Base-by-base conservation (phyloP, 2,888 invertebrate species). In the Ochlodes sylvanus region DNA sequence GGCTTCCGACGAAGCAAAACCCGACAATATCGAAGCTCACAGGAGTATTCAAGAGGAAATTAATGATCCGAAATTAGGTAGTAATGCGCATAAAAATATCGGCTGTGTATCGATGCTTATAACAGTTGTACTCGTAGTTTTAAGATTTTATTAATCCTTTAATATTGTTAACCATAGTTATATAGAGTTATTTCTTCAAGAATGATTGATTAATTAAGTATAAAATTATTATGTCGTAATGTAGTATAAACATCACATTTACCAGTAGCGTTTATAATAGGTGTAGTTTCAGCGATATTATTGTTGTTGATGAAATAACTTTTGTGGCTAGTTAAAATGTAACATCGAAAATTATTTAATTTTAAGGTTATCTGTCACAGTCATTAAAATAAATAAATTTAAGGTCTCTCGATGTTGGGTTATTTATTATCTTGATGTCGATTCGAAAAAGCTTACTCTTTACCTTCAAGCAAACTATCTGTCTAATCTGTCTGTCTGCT, bases 1-100 rank as follows among this genome's bases (percentile, higher is more conserved):
- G 92, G 88, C 92, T 0, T 87, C 92, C 0, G 92, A 92, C 77
- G 89, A 92, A 75, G 92, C 87, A 0, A 83, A 84, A 63, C 87
- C 92, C n/a, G 90, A 90, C 15, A 85, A 83, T 72, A 78, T 85
- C 1, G 88, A 86, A 73, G 79, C 89, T 6, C 86, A 88, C 34
- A 80, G 86, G 75, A 88, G 86, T 71, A 74, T 88, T 63, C 84
- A 87, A 69, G 87, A 85, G 2, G 60, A 72, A 17, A 21, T 70
- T 0, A 71, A 77, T 61, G 71, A 77, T 41, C 47, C 73, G 17
- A 42, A 69, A 15, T 72, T 79, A 19, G 54, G 68, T 1, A 86
- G 79, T 63, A 77, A 68, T 63, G 85, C 83, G 38, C 68, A 73
- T 65, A 80, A 71, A 72, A 78, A 80, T 67, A 38, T 79, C 19